Percentiles rank a stretch among this genome's conserved stretches.
These are phyloP conservation scores for Dorcus parallelipipedus DNA, from an alignment of 2,888 invertebrate species.

Conservation along the genomic window DNA sequence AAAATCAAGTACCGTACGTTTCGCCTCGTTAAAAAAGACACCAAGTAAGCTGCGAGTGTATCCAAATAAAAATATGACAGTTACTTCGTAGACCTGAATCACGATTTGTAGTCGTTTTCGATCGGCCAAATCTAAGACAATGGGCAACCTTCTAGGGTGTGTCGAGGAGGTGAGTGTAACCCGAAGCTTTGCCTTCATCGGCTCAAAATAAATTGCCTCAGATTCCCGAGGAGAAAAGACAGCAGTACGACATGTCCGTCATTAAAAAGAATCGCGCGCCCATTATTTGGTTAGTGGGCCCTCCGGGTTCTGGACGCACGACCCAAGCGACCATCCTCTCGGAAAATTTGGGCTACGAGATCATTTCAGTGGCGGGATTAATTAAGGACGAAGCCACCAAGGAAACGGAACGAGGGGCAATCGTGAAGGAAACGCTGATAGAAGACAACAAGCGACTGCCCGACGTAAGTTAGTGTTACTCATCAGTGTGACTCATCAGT, in stretches of 20 bases:
- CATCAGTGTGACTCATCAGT: no score
- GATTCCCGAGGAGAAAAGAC: slow-evolving; percentile 32
- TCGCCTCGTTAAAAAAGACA: no score
- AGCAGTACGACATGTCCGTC: slow-evolving; percentile 42
- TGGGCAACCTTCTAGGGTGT: slow-evolving; percentile 28
- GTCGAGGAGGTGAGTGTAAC: slow-evolving; percentile 25
- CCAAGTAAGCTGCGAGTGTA: no score
- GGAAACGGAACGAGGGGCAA: slow-evolving; percentile 52
- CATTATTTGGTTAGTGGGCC: slow-evolving; percentile 48
- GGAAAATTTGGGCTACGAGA: slow-evolving; percentile 28
- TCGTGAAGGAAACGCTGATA: slow-evolving; percentile 51
- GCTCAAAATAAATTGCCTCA: slow-evolving; percentile 6
- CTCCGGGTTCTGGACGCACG: slow-evolving; percentile 36
- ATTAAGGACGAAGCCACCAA: slow-evolving; percentile 50
- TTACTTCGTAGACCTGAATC: no score
- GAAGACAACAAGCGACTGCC: slow-evolving; percentile 46
- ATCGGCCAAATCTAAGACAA: not conserved
- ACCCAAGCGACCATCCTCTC: slow-evolving; percentile 32
- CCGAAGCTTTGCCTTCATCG: not conserved
- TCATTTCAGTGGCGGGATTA: slow-evolving; percentile 45
- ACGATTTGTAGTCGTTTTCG: no score
- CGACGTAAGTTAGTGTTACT: slow-evolving; percentile 17
- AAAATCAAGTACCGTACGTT: no score
- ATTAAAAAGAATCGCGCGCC: slow-evolving; percentile 37
- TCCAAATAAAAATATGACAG: no score